A percentile compares a stretch with the other conserved stretches of the same genome.
Conservation (phyloP, 2,113 vertebrate species). For the Climacteris rufus region DNA sequence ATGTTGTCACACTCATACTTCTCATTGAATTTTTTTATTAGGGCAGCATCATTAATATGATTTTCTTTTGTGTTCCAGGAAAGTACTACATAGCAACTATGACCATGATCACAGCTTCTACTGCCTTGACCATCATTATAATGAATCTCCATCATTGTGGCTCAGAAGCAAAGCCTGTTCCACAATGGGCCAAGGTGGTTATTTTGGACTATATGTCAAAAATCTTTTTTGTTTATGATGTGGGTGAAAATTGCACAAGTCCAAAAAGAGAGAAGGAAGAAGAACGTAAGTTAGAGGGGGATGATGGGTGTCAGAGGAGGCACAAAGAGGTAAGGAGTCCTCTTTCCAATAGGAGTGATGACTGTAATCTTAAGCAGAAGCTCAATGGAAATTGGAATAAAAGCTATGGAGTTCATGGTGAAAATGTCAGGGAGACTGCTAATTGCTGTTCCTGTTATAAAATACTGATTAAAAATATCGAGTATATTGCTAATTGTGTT, state of each 20-base stretch:
- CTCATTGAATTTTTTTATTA: not conserved
- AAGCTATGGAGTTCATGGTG: constrained; percentile 44
- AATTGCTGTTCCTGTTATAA: constrained; percentile 77
- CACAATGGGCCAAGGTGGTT: constrained; percentile 92
- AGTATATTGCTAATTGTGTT: constrained; percentile 92
- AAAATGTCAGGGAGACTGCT: constrained; percentile 21
- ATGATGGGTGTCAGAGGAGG: not conserved
- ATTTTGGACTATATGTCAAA: constrained; percentile 97
- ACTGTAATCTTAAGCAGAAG: constrained; percentile 46
- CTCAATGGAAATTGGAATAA: constrained; percentile 64
- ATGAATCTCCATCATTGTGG: constrained; percentile 99
- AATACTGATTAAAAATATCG: constrained; percentile 85
- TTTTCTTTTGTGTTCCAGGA: constrained; percentile 70
- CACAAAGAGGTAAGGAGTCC: constrained; percentile 44
- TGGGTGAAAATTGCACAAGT: constrained; percentile 91
- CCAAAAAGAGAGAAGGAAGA: constrained; percentile 62
- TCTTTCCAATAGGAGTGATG: constrained; percentile 6
- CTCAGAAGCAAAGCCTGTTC: constrained; percentile 92
- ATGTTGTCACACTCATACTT: not conserved
- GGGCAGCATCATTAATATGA: not conserved
- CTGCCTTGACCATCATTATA: constrained; percentile 94
- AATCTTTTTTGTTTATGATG: constrained; percentile 92
- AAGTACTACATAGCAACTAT: constrained; percentile 99
- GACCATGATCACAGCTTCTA: constrained; percentile 98
- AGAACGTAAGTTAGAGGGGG: not conserved